Evolutionary conservation across 2,888 invertebrate genomes (phyloP).

Genomic region (Clusia tigrina): DNA sequence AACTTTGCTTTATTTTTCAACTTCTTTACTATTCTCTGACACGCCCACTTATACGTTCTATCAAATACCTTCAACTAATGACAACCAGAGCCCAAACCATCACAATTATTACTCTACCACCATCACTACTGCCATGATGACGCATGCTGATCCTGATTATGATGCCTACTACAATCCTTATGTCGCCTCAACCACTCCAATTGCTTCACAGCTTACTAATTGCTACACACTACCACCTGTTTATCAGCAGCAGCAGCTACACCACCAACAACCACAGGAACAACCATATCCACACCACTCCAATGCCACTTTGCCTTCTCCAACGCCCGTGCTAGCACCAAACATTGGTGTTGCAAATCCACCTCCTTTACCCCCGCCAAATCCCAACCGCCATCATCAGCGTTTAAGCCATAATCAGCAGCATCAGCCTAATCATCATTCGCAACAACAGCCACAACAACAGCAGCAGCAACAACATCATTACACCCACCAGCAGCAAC

Average conservation of each 20-base stretch:
- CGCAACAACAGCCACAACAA: constrained; percentile 27
- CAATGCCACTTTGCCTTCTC: constrained; percentile 29
- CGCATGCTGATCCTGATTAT: constrained; percentile 46
- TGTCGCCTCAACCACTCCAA: constrained; percentile 38
- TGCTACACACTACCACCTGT: constrained; percentile 31
- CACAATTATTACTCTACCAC: constrained; percentile 23
- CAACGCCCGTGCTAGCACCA: constrained; percentile 18
- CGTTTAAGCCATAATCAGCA: constrained; percentile 35
- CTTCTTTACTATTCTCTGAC: constrained; percentile 24
- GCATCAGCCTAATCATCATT: constrained; percentile 18
- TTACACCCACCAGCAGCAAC: constrained; percentile 27
- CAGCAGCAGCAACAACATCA: constrained; percentile 37
- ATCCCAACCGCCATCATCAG: constrained; percentile 33
- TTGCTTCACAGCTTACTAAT: constrained; percentile 34
- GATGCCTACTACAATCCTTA: constrained; percentile 54
- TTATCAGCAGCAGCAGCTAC: constrained; percentile 36
- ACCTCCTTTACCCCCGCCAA: constrained; percentile 37
- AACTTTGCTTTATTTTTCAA: constrained; percentile 24
- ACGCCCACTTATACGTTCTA: constrained; percentile 19
- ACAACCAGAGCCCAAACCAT: constrained; percentile 7
- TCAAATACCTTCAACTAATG: constrained; percentile 11
- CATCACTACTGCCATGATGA: constrained; percentile 37
- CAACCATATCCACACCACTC: constrained; percentile 29
- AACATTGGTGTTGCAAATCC: constrained; percentile 28
- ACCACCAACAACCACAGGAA: constrained; percentile 29